These are phyloP conservation scores for Balanococcus diminutus DNA, from an alignment of 2,888 invertebrate species.

Conservation along the genomic window DNA sequence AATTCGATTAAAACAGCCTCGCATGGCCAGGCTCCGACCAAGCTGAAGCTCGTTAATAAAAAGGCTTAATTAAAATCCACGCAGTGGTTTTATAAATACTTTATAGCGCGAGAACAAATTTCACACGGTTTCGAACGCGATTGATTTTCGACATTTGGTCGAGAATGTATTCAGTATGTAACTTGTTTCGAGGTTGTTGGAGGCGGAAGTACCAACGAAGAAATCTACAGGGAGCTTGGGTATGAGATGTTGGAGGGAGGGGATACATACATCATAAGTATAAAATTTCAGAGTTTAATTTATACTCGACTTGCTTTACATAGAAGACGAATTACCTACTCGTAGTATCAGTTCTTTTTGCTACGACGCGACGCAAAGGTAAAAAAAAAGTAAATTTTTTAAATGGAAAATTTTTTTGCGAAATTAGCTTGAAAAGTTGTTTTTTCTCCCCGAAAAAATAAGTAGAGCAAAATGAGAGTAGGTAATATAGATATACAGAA, in stretches of 20 bases:
- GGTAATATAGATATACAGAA: too few species aligned
- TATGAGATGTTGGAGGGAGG: too few species aligned
- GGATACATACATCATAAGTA: neutral
- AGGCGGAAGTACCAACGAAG: too few species aligned
- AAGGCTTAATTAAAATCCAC: conserved; percentile 12
- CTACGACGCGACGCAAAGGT: neutral
- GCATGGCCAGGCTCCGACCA: too few species aligned
- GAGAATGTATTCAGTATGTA: neutral
- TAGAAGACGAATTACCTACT: neutral
- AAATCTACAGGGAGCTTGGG: too few species aligned
- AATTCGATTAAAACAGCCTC: neutral
- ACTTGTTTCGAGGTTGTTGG: neutral
- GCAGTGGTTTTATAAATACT: neutral
- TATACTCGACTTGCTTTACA: neutral
- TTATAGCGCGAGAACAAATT: neutral
- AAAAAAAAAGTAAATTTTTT: neutral
- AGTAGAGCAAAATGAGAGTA: neutral
- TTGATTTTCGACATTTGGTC: neutral
- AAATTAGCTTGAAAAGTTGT: conserved; percentile 13
- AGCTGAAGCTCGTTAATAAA: neutral
- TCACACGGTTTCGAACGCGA: neutral
- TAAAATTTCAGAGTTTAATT: neutral
- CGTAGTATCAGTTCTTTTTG: neutral
- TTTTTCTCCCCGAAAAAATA: conserved; percentile 9
- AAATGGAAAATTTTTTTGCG: neutral